Percentiles rank a stretch among this genome's conserved stretches.
Evolutionary conservation across 2,113 vertebrate genomes (phyloP).

Genomic region (Chaetodon trifascialis): DNA sequence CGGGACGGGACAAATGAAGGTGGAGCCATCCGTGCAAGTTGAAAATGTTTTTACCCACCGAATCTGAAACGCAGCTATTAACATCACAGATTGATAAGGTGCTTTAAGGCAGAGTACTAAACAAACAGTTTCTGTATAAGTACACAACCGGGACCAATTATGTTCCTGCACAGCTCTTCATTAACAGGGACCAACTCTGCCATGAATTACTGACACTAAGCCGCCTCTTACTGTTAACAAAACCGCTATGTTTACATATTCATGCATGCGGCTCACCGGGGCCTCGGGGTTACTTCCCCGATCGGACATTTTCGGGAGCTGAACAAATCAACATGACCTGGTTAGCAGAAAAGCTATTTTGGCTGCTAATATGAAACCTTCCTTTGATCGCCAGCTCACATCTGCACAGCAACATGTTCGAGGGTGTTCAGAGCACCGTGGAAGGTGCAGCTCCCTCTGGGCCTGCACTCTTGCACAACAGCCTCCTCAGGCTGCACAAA

Average conservation of each 20-base stretch:
- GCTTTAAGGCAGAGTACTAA: neutral
- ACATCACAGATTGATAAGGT: neutral
- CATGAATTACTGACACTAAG: conserved; percentile 22
- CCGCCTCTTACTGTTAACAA: neutral
- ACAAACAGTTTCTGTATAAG: neutral
- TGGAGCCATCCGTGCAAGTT: neutral
- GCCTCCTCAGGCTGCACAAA: conserved; percentile 56
- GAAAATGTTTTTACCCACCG: neutral
- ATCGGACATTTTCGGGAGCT: conserved; percentile 30
- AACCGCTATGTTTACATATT: conserved; percentile 28
- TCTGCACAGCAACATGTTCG: conserved; percentile 21
- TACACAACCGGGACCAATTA: conserved; percentile 7
- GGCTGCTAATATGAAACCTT: conserved; percentile 4
- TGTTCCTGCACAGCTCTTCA: neutral
- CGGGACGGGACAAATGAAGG: neutral
- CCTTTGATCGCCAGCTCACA: conserved; percentile 45
- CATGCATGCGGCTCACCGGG: conserved; percentile 13
- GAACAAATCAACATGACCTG: conserved; percentile 39
- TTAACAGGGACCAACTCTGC: conserved; percentile 7
- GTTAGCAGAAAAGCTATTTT: conserved; percentile 26
- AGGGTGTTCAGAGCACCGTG: conserved; percentile 11
- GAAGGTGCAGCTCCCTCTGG: conserved; percentile 14
- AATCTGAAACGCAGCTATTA: neutral
- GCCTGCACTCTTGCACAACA: neutral
- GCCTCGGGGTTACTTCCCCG: neutral